Conservation (phyloP, 2,797 vertebrate genomes). For the Acrocephalus scirpaceus region DNA sequence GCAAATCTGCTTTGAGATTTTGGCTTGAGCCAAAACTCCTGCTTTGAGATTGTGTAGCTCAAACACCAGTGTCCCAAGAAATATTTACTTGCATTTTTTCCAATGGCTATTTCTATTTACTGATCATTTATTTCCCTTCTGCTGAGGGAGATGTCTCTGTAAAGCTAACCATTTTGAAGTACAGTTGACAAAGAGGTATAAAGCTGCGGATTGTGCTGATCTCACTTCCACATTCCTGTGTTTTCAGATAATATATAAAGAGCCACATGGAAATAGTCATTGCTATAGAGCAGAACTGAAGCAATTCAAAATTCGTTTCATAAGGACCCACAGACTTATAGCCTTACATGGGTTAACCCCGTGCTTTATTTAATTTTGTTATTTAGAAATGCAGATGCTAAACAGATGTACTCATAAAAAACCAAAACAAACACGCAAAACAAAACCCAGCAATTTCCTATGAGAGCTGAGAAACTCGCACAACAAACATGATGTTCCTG, state of each 20-base stretch:
- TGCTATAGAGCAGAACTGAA: background rate
- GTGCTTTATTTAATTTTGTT: constrained; percentile 29
- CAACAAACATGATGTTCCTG: background rate
- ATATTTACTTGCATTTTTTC: background rate
- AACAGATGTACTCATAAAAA: constrained; percentile 34
- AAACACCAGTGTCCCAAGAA: background rate
- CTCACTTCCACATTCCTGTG: background rate
- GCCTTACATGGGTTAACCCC: background rate
- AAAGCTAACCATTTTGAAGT: background rate
- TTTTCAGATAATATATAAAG: background rate
- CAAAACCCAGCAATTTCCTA: constrained; percentile 27
- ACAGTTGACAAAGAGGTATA: background rate
- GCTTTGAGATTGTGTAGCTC: background rate
- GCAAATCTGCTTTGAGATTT: no score
- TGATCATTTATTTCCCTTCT: background rate
- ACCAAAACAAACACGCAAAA: background rate
- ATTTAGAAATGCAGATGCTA: constrained; percentile 50
- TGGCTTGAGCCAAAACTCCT: no score
- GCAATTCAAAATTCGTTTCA: background rate
- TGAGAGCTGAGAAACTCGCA: constrained; percentile 41
- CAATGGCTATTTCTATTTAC: fast-evolving
- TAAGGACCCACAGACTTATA: background rate
- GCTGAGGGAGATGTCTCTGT: background rate
- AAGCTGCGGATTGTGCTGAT: background rate
- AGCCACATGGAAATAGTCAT: background rate